Percentiles rank a stretch among this genome's conserved stretches.
These are phyloP conservation scores for Diprion similis DNA, from an alignment of 1,140 invertebrate species.

Conservation along the genomic window DNA sequence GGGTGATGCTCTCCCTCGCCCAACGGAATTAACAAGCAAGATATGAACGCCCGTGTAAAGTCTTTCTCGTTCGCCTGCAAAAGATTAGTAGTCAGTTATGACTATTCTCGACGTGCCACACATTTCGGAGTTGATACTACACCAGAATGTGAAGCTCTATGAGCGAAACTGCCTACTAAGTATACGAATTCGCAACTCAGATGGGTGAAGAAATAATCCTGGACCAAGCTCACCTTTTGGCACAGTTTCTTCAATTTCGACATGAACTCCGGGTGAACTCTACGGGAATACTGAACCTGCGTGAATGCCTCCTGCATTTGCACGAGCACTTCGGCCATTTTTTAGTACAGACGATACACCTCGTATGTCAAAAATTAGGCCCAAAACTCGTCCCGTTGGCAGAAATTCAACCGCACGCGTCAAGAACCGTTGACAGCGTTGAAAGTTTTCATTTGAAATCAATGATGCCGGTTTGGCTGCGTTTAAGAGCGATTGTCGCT, in stretches of 20 bases:
- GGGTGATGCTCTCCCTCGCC: conserved; percentile 48
- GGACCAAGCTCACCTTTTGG: conserved; percentile 56
- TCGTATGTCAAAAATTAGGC: too few relatives aligned
- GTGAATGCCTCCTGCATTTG: conserved; percentile 59
- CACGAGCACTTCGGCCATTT: too few relatives aligned
- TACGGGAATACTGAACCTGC: conserved; percentile 67
- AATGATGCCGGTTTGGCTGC: too few relatives aligned
- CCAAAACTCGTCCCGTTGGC: too few relatives aligned
- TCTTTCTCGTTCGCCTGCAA: conserved; percentile 41
- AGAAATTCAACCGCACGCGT: too few relatives aligned
- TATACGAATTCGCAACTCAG: neutral
- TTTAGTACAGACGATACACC: too few relatives aligned
- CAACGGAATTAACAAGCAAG: conserved; percentile 43
- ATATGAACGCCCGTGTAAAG: conserved; percentile 43
- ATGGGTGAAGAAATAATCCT: neutral
- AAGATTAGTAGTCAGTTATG: conserved; percentile 10
- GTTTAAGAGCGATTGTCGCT: too few relatives aligned
- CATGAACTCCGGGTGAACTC: conserved; percentile 66
- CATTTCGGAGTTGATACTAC: neutral
- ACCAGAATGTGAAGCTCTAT: too few relatives aligned
- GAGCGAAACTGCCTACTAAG: neutral
- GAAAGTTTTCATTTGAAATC: too few relatives aligned
- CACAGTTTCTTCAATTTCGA: conserved; percentile 68
- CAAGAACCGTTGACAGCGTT: too few relatives aligned
- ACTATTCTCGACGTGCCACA: conserved; percentile 14